A percentile compares a stretch with the other conserved stretches of the same genome.
Evolutionary conservation across 2,888 invertebrate species (phyloP).

Genomic region (Eristalis tenax): DNA sequence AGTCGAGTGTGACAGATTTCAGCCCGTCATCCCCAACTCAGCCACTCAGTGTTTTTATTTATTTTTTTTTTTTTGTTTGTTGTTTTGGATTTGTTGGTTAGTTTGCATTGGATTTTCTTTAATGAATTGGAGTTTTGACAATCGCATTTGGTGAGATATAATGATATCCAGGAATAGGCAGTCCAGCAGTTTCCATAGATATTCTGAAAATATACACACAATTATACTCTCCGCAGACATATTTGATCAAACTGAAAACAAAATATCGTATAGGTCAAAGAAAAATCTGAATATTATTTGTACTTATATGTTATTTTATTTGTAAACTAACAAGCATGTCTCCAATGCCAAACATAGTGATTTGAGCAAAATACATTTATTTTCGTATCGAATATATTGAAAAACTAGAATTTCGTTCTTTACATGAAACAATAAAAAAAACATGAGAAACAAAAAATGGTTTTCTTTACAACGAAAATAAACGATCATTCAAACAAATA

Average conservation of each 20-base stretch:
- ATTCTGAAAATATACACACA: constrained; percentile 85
- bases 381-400: constrained; percentile 1
- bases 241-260: not conserved
- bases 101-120: constrained; percentile 77
- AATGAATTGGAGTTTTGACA: constrained; percentile 95
- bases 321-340: constrained; percentile 50
- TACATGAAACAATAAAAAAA: constrained; percentile 19
- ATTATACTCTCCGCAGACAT: constrained; percentile 2
- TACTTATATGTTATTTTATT: not conserved
- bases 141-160: constrained; percentile 96
- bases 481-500: constrained; percentile 51
- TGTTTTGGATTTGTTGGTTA: constrained; percentile 22
- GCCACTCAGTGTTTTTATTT: constrained; percentile 19
- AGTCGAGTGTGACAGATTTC: constrained; percentile 23
- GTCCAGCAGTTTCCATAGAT: constrained; percentile 96
- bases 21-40: constrained; percentile 34
- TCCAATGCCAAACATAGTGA: constrained; percentile 60
- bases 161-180: constrained; percentile 94
- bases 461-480: constrained; percentile 12
- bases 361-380: constrained; percentile 51
- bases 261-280: not conserved
- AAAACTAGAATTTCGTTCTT: constrained; percentile 4
- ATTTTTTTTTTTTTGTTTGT: constrained; percentile 18
- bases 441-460: not conserved
- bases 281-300: not conserved